Base-by-base conservation (phyloP, 1,140 invertebrate genomes). In the Macrosteles quadrilineatus region DNA sequence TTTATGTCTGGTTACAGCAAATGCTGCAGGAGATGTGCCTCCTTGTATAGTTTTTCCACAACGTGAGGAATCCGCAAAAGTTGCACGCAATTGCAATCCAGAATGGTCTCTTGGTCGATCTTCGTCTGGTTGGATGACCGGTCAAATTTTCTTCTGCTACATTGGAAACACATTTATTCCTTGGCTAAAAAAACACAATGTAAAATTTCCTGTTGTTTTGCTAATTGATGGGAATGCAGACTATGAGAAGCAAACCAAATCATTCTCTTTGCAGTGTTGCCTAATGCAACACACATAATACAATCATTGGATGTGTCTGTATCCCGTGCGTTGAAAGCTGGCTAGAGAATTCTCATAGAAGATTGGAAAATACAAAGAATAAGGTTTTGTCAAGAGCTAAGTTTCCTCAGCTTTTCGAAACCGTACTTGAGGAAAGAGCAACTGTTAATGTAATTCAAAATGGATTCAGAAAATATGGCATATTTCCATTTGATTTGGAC, bases 281-380 rank as follows among this genome's bases (percentile, higher is more conserved):
- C 80, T 9, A 83, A 83, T 74, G 73, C 79, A 1, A 82, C 80
- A 4, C 80, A 82, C 67, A 76, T 83, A 23, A 53, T 81, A 2
- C 81, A 83, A 73, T 81, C 81, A 9, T 65, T 77, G 31, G 81
- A 81, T 74, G 78, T 82, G 1, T 53, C 75, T 0, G 76, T 78
- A 23, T 81, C 82, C 73, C 45, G 71, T 0, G 72, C 79, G 23
- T 62, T 80, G 1, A 82, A 82, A 75, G 57, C 53, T 30, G 67
- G 63, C 2, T 82, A 80, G 80, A 77, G 73, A 57, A 30, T 72
- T 77, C 47, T 67, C 77, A 40, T 76, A 69, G 9, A 77, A 73
- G 57, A 45, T 77, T n/a, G 77, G 57, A 62, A 62, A 21, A 62
- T 25, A 9, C 57, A 14, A 62, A 62, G 4, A 62, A 62, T 27